These are phyloP conservation scores for Timema podura DNA, from an alignment of 2,888 invertebrate genomes.

Conservation along the genomic window DNA sequence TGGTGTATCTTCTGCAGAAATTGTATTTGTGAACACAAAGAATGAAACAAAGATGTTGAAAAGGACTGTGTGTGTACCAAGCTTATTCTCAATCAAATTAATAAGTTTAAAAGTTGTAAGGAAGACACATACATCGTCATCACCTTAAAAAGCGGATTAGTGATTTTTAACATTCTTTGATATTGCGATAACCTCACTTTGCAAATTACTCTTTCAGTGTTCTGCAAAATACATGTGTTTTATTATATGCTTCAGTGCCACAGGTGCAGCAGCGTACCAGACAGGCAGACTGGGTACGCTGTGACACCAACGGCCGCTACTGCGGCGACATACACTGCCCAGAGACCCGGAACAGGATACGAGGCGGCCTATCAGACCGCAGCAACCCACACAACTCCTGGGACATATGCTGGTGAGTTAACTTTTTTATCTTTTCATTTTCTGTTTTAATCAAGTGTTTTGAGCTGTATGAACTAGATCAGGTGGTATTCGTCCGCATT, in stretches of 20 bases:
- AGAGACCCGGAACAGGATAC: slow-evolving; percentile 74
- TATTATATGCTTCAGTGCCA: slow-evolving; percentile 45
- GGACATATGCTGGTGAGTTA: slow-evolving; percentile 55
- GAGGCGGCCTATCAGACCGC: slow-evolving; percentile 81
- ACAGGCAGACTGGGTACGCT: slow-evolving; percentile 78
- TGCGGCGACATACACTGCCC: slow-evolving; percentile 80
- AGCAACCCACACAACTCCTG: slow-evolving; percentile 63
- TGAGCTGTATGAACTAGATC: neutral
- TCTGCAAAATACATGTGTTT: neutral
- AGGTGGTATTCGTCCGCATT: neutral
- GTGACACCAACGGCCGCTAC: slow-evolving; percentile 72
- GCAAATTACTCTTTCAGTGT: too few relatives aligned
- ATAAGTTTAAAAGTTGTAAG: too few relatives aligned
- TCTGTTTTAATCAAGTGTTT: too few relatives aligned
- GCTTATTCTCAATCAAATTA: too few relatives aligned
- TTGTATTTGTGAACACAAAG: too few relatives aligned
- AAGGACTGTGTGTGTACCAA: too few relatives aligned
- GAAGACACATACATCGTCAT: too few relatives aligned
- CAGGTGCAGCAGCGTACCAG: slow-evolving; percentile 77
- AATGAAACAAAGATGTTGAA: too few relatives aligned
- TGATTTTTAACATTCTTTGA: too few relatives aligned
- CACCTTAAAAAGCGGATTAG: too few relatives aligned
- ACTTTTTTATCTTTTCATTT: neutral
- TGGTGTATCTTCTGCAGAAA: too few relatives aligned
- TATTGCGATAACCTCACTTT: too few relatives aligned